Percentiles rank a stretch among this genome's conserved stretches.
Evolutionary conservation across 2,113 vertebrate genomes (phyloP).

Genomic region (Malurus cyaneus): DNA sequence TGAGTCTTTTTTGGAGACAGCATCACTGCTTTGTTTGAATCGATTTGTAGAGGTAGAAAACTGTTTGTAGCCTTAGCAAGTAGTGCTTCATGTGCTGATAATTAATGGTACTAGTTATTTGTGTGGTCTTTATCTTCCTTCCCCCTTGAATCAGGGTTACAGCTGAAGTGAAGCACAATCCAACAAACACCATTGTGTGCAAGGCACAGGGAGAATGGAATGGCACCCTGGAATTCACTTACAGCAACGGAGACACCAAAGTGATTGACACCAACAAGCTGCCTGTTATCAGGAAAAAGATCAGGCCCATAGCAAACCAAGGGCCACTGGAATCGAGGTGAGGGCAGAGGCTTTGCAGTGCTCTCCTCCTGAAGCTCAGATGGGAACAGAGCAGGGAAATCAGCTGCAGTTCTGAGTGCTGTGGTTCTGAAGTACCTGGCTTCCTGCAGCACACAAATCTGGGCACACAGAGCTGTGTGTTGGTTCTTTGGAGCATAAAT

Average conservation of each 20-base stretch:
- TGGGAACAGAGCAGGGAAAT: background rate
- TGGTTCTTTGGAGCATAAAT: background rate
- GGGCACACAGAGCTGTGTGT: background rate
- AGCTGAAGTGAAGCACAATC: constrained; percentile 92
- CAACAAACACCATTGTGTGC: constrained; percentile 88
- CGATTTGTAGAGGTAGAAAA: background rate
- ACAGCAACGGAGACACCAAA: constrained; percentile 92
- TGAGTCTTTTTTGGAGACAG: background rate
- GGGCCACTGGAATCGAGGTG: constrained; percentile 89
- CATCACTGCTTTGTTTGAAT: background rate
- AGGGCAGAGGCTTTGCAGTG: background rate
- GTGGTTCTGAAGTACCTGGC: background rate
- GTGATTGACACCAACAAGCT: constrained; percentile 87
- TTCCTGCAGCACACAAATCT: background rate
- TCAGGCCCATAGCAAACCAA: constrained; percentile 84
- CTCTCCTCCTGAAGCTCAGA: accelerated
- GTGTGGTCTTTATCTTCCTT: background rate
- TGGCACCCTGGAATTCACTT: constrained; percentile 90
- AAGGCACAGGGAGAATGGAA: constrained; percentile 97
- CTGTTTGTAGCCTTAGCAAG: background rate
- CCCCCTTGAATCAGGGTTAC: constrained; percentile 79
- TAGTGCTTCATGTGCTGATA: background rate
- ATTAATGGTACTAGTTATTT: background rate
- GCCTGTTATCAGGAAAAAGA: constrained; percentile 84
- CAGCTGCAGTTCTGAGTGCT: background rate